phyloP scores from a whole-genome alignment of 2,888 invertebrate genomes.

The Drosophila gaucha region DNA sequence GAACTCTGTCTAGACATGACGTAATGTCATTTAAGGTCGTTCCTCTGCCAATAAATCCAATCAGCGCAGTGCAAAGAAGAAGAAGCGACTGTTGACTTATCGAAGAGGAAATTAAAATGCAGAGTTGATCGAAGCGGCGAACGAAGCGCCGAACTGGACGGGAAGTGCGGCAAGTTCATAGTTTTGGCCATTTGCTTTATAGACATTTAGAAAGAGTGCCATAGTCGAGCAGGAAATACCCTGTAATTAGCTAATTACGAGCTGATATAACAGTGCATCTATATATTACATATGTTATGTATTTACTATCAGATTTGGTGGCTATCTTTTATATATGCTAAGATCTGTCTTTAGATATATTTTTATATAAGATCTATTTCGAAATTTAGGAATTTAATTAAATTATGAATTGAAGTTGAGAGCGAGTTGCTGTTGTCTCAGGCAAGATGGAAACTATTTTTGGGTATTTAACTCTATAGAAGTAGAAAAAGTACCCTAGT shows the following conservation, averaged over 20 bases:
- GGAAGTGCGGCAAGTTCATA: constrained; percentile 6
- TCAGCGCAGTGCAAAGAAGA: constrained; percentile 38
- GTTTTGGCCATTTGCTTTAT: constrained; percentile 31
- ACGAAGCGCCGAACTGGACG: background rate
- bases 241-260: background rate
- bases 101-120: constrained; percentile 69
- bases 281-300: too few species aligned
- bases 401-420: too few species aligned
- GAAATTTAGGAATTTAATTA: too few species aligned
- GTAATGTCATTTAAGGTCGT: constrained; percentile 70
- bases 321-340: too few species aligned
- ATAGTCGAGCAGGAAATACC: background rate
- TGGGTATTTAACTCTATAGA: too few species aligned
- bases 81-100: constrained; percentile 38
- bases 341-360: too few species aligned
- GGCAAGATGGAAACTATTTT: too few species aligned
- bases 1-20: constrained; percentile 63
- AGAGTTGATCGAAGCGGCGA: constrained; percentile 42
- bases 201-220: constrained; percentile 9
- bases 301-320: too few species aligned
- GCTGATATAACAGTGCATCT: too few species aligned
- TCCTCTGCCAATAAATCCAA: constrained; percentile 74
- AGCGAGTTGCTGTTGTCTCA: too few species aligned
- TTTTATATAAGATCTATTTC: too few species aligned
- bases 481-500: too few species aligned